phyloP scores from a whole-genome alignment of 1,140 invertebrate genomes.

The Plutomurus gul region DNA sequence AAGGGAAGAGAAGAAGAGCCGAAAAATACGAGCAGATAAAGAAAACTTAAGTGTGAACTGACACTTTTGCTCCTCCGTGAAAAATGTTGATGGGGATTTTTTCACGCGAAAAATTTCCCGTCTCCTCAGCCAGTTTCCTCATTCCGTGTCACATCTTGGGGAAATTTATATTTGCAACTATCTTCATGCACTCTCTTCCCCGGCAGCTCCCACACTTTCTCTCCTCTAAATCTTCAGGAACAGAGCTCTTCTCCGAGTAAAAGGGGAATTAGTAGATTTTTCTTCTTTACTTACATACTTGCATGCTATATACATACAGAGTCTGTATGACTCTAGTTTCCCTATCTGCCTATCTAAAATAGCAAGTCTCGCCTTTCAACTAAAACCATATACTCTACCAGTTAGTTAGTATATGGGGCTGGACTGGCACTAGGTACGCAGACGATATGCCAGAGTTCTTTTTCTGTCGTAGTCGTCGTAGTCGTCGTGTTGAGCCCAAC shows the following conservation, averaged over 20 bases:
- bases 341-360: neutral
- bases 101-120: conserved; percentile 48
- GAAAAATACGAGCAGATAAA: conserved; percentile 34
- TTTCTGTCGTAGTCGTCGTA: neutral
- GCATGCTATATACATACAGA: neutral
- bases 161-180: conserved; percentile 49
- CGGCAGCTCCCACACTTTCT: conserved; percentile 12
- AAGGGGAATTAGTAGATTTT: conserved; percentile 41
- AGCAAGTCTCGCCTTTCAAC: too few relatives aligned
- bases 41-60: conserved; percentile 33
- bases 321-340: neutral
- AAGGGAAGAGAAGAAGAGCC: conserved; percentile 15
- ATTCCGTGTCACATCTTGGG: conserved; percentile 44
- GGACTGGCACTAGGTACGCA: too few relatives aligned
- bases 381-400: neutral
- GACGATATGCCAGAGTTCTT: too few relatives aligned
- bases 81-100: conserved; percentile 51
- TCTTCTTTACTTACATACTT: conserved; percentile 2
- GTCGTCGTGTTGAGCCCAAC: neutral
- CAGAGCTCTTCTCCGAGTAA: conserved; percentile 1
- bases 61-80: conserved; percentile 41
- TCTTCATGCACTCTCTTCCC: conserved; percentile 33
- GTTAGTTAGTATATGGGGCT: too few relatives aligned
- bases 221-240: neutral
- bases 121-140: conserved; percentile 41